phyloP scores from a whole-genome alignment of 2,888 invertebrate species.

The Agrochola litura region DNA sequence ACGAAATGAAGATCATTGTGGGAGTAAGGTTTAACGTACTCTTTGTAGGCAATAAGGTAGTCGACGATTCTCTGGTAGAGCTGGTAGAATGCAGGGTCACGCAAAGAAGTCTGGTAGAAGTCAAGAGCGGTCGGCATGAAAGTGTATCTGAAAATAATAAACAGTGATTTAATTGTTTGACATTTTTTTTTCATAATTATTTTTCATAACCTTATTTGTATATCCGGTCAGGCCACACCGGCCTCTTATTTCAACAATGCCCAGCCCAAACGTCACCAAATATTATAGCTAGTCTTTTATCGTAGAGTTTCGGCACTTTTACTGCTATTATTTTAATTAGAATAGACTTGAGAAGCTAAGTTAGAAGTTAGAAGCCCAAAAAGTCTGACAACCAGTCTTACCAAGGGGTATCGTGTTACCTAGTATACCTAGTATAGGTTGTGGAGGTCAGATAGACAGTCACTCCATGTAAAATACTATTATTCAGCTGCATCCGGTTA shows the following conservation, averaged over 20 bases:
- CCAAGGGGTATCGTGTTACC: too few relatives aligned
- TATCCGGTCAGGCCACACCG: too few relatives aligned
- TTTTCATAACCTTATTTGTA: too few relatives aligned
- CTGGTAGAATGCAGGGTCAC: slow-evolving; percentile 94
- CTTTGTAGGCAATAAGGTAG: slow-evolving; percentile 91
- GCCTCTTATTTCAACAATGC: neutral
- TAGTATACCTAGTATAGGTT: too few relatives aligned
- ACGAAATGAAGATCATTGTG: slow-evolving; percentile 89
- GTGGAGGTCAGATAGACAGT: too few relatives aligned
- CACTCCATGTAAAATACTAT: too few relatives aligned
- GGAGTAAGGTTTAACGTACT: slow-evolving; percentile 90
- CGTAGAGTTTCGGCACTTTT: neutral
- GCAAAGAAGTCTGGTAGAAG: slow-evolving; percentile 92
- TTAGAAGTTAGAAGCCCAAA: too few relatives aligned
- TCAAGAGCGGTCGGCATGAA: slow-evolving; percentile 91
- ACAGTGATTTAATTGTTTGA: neutral
- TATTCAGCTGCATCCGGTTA: too few relatives aligned
- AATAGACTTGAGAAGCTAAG: neutral
- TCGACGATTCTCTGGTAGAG: slow-evolving; percentile 91
- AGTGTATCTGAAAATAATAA: slow-evolving; percentile 74
- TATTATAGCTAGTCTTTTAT: neutral
- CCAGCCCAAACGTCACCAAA: too few relatives aligned
- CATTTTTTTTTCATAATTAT: too few relatives aligned
- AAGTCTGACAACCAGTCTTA: too few relatives aligned
- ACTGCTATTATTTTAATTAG: neutral